Base-by-base conservation (phyloP, 2,888 invertebrate species). In the Catocala sponsa region DNA sequence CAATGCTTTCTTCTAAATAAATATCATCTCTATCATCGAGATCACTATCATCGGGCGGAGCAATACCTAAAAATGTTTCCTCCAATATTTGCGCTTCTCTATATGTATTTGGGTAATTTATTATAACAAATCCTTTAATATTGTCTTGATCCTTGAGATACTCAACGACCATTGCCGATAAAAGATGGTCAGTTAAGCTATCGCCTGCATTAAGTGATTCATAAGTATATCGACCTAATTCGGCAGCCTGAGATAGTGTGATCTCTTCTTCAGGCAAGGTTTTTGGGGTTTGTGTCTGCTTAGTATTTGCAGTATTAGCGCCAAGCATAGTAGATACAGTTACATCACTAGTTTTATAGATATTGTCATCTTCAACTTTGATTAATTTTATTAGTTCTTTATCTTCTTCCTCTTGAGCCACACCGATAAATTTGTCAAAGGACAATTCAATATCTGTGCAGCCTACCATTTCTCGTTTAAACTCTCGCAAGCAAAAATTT, bases 241-340 rank as follows among this genome's bases (percentile, higher is more conserved):
- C 90, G 5, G 95, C 96, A 48, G 92, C 71, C 35, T 81, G 54
- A 4, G 95, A 95, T 41, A 96, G 81, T 41, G 72, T 76, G n/a
- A 95, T 89, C 71, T 95, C 95, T 80, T 95, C 95, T 77, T 94
- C 94, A 0, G 96, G 96, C 69, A 95, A 93, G 4, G 91, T 87
- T 80, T 92, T 95, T 25, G 96, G 96, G 11, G 96, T 96, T 87
- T 96, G 96, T 0, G 95, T 95, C 77, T 92, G 89, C 82, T 96
- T 95, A 32, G 85, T 76, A 74, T 93, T 94, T 11, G 87, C 82
- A 13, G 89, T 78, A 64, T 78, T 73, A 5, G 72, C 77, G 33
- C 89, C 87, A 38, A 85, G 70, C 76, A 88, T 79, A 47, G 81
- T 60, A 38, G 80, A 62, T 55, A 84, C 69, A 15, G 77, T 81